These are phyloP conservation scores for Lissocephala sabroskyi DNA, from an alignment of 2,888 invertebrate genomes.

Conservation along the genomic window DNA sequence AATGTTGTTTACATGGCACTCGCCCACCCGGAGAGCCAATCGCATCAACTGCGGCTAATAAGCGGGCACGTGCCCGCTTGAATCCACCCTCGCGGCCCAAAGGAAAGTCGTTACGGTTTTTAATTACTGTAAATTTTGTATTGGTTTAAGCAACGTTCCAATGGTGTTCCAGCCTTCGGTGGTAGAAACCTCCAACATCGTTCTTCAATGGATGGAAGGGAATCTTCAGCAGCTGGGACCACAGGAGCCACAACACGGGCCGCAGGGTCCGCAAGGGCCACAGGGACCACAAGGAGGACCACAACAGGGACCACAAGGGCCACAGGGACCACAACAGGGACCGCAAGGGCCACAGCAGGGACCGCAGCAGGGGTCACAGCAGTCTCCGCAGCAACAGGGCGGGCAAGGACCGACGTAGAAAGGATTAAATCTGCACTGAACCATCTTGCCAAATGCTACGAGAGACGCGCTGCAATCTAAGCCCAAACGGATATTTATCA, in stretches of 20 bases:
- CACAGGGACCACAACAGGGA: slow-evolving; percentile 13
- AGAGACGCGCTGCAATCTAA: too few species aligned
- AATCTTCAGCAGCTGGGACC: slow-evolving; percentile 22
- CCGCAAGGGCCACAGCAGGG: slow-evolving; percentile 5
- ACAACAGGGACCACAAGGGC: slow-evolving; percentile 11
- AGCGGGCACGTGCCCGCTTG: too few species aligned
- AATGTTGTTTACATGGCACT: slow-evolving; percentile 4
- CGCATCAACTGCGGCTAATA: too few species aligned
- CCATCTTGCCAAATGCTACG: neutral
- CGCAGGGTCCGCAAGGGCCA: slow-evolving; percentile 16
- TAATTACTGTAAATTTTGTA: neutral
- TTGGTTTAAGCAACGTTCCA: neutral
- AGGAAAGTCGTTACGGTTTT: too few species aligned
- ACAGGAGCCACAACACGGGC: slow-evolving; percentile 18
- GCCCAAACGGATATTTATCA: too few species aligned
- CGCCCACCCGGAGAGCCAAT: too few species aligned
- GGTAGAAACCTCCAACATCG: slow-evolving; percentile 25
- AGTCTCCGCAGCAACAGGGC: slow-evolving; percentile 23
- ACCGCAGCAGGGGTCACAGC: slow-evolving; percentile 12
- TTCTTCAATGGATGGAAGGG: too few species aligned
- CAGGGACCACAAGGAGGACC: slow-evolving; percentile 1
- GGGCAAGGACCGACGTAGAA: slow-evolving; percentile 50
- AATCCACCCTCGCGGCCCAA: too few species aligned
- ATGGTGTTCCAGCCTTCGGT: slow-evolving; percentile 11
- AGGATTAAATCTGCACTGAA: slow-evolving; percentile 35